Conservation (phyloP, 2,888 invertebrate species). For the Oscheius myriophilus region DNA sequence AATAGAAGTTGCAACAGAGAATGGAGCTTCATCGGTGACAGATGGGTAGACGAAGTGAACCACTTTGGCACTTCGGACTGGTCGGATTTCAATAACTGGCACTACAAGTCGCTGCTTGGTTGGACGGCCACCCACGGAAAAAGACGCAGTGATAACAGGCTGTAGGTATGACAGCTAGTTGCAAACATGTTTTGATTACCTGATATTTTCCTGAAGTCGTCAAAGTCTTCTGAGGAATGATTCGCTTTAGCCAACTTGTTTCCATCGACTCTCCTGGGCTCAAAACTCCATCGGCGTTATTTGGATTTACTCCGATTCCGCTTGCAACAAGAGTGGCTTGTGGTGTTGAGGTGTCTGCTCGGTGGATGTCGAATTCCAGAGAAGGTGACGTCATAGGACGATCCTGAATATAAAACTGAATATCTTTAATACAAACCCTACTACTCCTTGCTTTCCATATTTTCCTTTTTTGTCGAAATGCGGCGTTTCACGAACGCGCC, state of each 20-base stretch:
- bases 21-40: conserved; percentile 20
- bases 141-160: conserved; percentile 43
- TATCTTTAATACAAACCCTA: too few relatives aligned
- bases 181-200: conserved; percentile 32
- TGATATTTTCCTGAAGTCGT: conserved; percentile 38
- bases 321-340: conserved; percentile 19
- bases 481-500: too few relatives aligned
- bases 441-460: too few relatives aligned
- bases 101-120: conserved; percentile 41
- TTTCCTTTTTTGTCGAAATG: too few relatives aligned
- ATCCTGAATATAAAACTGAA: too few relatives aligned
- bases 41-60: conserved; percentile 22
- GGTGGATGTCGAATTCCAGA: conserved; percentile 22
- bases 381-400: conserved; percentile 3
- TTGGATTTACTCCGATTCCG: conserved; percentile 27
- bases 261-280: conserved; percentile 22
- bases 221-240: conserved; percentile 25
- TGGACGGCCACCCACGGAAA: conserved; percentile 33
- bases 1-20: conserved; percentile 45
- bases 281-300: not conserved
- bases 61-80: conserved; percentile 19
- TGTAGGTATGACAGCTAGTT: conserved; percentile 27
- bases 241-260: conserved; percentile 24
- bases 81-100: conserved; percentile 23
- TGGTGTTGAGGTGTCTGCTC: conserved; percentile 19